A percentile compares a stretch with the other conserved stretches of the same genome.
Evolutionary conservation across 2,113 vertebrate species (phyloP).

Genomic region (Bos javanicus): DNA sequence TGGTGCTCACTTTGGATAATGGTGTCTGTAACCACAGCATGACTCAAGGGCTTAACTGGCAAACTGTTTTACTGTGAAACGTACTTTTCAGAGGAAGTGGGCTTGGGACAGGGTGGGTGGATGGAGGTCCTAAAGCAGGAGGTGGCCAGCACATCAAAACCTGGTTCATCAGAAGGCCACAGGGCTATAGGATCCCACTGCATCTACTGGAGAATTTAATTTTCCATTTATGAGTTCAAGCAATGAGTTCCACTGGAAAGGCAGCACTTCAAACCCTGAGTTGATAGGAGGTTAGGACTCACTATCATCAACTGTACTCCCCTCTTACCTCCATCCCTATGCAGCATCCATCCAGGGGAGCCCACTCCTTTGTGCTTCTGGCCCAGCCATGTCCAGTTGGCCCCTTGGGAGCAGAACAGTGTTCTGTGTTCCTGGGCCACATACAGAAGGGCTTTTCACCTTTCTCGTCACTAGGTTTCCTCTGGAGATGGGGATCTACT

Average conservation of each 20-base stretch:
- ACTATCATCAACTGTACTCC: neutral
- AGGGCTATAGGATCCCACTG: neutral
- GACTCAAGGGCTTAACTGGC: neutral
- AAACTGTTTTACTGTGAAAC: neutral
- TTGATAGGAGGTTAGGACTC: neutral
- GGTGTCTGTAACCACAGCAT: neutral
- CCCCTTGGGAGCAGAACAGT: neutral
- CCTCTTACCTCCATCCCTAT: accelerated
- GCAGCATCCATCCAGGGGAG: neutral
- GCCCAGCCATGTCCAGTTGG: neutral
- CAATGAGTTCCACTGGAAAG: neutral
- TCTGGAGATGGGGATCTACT: neutral
- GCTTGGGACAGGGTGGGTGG: neutral
- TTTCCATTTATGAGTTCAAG: neutral
- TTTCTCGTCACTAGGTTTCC: neutral
- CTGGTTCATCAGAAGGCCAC: neutral
- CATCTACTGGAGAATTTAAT: neutral
- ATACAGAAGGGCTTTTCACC: neutral
- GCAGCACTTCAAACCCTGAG: neutral
- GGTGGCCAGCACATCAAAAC: neutral
- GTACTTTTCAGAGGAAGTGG: neutral
- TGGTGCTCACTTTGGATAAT: neutral
- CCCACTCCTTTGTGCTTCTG: accelerated
- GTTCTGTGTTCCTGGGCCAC: neutral
- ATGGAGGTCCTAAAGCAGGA: neutral